Evolutionary conservation across 2,113 vertebrate genomes (phyloP).

Genomic region (Himantopus leucocephalus): DNA sequence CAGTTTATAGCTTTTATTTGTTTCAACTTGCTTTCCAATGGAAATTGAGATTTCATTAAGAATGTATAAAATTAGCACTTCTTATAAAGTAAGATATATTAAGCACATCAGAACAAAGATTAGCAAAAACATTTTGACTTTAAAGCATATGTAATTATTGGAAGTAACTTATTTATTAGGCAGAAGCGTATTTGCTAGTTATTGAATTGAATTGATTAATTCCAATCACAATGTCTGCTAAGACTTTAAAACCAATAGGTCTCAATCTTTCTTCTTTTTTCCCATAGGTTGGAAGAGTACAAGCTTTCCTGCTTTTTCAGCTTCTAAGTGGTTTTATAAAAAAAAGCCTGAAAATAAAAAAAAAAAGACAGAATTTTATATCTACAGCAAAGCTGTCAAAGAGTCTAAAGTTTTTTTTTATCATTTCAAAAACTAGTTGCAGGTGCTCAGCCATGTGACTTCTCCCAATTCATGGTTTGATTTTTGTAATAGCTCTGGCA

Average conservation of each 20-base stretch:
- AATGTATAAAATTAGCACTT: not conserved
- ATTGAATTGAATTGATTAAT: not conserved
- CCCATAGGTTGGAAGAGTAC: not conserved
- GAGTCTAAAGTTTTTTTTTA: not conserved
- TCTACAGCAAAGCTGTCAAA: not conserved
- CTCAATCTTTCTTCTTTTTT: not conserved
- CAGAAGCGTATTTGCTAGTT: not conserved
- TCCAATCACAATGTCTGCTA: not conserved
- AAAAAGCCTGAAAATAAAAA: not conserved
- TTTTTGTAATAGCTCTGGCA: conserved; percentile 18
- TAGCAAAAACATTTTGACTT: not conserved
- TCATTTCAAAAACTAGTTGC: not conserved
- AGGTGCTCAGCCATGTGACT: conserved; percentile 4
- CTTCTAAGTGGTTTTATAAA: not conserved
- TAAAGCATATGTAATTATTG: not conserved
- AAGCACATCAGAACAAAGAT: not conserved
- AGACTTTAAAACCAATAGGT: not conserved
- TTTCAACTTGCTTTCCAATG: not conserved
- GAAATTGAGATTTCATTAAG: not conserved
- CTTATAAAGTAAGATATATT: not conserved
- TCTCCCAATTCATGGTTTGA: conserved; percentile 9
- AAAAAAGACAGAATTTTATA: not conserved
- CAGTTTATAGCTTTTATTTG: not conserved
- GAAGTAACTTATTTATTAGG: not conserved
- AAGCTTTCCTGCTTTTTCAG: not conserved